Conservation (phyloP, 2,888 invertebrate genomes). For the Oasisia sp. region DNA sequence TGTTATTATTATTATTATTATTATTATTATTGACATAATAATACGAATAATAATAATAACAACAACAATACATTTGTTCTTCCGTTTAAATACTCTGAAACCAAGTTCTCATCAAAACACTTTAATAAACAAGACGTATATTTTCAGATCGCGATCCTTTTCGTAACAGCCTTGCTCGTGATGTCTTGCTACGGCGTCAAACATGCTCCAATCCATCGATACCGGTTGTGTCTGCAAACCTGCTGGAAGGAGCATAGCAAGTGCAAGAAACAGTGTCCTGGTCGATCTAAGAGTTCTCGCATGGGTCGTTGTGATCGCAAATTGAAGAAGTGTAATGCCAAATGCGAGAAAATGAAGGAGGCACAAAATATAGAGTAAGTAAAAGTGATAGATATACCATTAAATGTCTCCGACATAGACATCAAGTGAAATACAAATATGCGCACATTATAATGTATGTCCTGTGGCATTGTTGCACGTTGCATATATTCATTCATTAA, state of each 20-base stretch:
- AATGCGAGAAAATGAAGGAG: neutral
- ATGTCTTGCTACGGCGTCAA: neutral
- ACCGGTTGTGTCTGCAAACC: neutral
- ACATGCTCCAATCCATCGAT: neutral
- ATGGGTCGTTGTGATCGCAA: neutral
- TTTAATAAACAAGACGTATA: neutral
- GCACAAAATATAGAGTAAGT: neutral
- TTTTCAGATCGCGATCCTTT: constrained; percentile 13
- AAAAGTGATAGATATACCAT: neutral
- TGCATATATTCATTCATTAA: no score
- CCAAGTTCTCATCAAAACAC: neutral
- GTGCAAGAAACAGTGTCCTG: neutral
- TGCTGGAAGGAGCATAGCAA: neutral
- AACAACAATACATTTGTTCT: no score
- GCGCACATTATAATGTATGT: neutral
- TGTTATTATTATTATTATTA: no score
- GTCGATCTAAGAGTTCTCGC: neutral
- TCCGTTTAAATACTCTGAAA: no score
- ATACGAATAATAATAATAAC: no score
- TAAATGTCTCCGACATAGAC: neutral
- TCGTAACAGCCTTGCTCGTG: neutral
- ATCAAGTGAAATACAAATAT: neutral
- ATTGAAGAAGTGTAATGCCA: neutral
- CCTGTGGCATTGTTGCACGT: neutral
- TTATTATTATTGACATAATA: no score